These are phyloP conservation scores for Illadopsis cleaveri DNA, from an alignment of 2,113 vertebrate species.

Conservation along the genomic window DNA sequence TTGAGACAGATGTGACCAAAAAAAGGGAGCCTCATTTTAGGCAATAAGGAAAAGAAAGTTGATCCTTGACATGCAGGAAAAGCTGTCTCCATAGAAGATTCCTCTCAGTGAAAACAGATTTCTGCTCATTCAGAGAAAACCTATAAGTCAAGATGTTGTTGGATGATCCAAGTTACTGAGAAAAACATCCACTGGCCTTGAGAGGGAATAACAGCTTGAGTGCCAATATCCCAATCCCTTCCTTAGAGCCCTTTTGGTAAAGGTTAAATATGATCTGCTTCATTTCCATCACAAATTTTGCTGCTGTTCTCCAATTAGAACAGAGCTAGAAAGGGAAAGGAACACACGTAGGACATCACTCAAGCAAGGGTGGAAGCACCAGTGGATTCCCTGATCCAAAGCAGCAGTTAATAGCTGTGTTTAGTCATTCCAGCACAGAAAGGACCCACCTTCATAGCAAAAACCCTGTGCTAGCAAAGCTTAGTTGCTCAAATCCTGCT, in stretches of 20 bases:
- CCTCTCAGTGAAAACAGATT: not conserved
- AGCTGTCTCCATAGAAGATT: not conserved
- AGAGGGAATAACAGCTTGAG: not conserved
- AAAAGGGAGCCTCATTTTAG: not conserved
- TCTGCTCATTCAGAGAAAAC: not conserved
- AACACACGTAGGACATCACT: not conserved
- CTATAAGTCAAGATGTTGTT: not conserved
- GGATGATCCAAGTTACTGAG: not conserved
- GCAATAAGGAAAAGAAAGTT: not conserved
- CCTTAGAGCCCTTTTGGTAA: not conserved
- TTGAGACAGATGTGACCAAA: not conserved
- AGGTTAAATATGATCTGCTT: not conserved
- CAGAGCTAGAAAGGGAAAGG: not conserved
- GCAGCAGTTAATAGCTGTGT: not conserved
- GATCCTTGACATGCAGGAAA: accelerated
- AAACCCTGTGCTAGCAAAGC: not conserved
- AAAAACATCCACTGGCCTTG: not conserved
- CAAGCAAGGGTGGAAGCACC: not conserved
- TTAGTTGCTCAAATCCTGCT: not conserved
- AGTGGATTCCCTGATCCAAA: not conserved
- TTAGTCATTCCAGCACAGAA: not conserved
- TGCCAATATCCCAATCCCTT: not conserved
- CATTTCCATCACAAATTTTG: not conserved
- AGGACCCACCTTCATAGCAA: not conserved
- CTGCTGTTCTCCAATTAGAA: not conserved